Percentiles rank a stretch among this genome's conserved stretches.
These are phyloP conservation scores for Phalera bucephala DNA, from an alignment of 2,888 invertebrate species.

Conservation along the genomic window DNA sequence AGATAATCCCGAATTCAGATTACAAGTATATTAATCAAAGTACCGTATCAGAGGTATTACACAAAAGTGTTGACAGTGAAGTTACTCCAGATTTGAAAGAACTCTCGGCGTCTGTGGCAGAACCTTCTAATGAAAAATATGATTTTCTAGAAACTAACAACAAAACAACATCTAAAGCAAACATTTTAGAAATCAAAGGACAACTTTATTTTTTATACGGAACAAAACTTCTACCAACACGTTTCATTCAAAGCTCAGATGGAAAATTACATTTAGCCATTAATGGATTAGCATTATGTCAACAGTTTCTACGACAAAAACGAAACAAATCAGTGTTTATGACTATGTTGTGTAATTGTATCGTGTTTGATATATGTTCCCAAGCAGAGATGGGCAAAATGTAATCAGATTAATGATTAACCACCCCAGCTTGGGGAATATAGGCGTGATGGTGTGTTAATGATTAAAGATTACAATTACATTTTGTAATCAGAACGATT, in stretches of 20 bases:
- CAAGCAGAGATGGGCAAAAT: too few species aligned
- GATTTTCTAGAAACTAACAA: not conserved
- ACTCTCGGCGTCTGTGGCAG: not conserved
- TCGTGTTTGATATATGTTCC: too few species aligned
- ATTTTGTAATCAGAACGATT: too few species aligned
- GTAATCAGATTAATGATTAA: too few species aligned
- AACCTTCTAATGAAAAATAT: not conserved
- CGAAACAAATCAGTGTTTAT: conserved; percentile 22
- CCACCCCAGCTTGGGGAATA: too few species aligned
- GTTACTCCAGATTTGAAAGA: not conserved
- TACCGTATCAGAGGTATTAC: not conserved
- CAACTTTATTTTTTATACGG: conserved; percentile 36
- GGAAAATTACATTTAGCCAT: conserved; percentile 39
- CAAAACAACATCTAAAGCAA: not conserved
- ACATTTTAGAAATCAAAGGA: conserved; percentile 19
- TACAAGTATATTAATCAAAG: conserved; percentile 16
- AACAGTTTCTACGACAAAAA: conserved; percentile 11
- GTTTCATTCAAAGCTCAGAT: conserved; percentile 36
- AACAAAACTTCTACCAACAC: conserved; percentile 35
- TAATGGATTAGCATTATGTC: conserved; percentile 38
- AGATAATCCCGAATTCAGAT: conserved; percentile 37
- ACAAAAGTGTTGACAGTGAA: too few species aligned
- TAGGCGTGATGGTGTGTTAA: too few species aligned
- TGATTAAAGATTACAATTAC: too few species aligned
- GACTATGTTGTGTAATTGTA: conserved; percentile 35